A percentile compares a stretch with the other conserved stretches of the same genome.
Conservation (phyloP, 2,888 invertebrate species). For the Chymomyza fuscimana region DNA sequence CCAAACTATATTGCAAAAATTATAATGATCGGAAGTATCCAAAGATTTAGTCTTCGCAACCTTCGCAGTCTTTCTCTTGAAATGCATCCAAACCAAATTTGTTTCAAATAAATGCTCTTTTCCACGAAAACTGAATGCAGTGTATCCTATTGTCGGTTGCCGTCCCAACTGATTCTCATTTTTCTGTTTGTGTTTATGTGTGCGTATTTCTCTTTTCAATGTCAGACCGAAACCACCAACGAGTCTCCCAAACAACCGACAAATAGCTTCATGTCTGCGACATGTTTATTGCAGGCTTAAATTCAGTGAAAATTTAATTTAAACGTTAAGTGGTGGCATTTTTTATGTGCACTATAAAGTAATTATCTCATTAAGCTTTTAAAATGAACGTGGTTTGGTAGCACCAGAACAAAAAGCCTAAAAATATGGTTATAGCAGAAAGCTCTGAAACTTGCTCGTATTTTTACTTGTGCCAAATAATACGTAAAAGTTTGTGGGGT, state of each 20-base stretch:
- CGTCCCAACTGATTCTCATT: background rate
- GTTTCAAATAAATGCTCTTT: too few species aligned
- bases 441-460: background rate
- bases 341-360: background rate
- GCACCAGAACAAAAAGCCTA: background rate
- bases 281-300: constrained; percentile 41
- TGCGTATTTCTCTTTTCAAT: constrained; percentile 59
- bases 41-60: too few species aligned
- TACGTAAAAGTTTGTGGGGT: too few species aligned
- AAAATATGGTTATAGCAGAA: background rate
- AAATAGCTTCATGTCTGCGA: constrained; percentile 2
- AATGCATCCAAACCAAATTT: too few species aligned
- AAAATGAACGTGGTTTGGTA: background rate
- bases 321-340: background rate
- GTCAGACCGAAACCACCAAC: constrained; percentile 41
- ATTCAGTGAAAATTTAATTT: constrained; percentile 25
- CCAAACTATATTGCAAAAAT: too few species aligned
- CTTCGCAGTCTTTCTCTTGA: too few species aligned
- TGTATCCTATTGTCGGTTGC: too few species aligned
- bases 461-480: background rate
- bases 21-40: too few species aligned
- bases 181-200: background rate
- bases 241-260: background rate
- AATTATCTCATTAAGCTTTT: background rate
- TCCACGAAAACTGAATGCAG: too few species aligned